phyloP scores from a whole-genome alignment of 2,113 vertebrate species.

The Mystacornis crossleyi region DNA sequence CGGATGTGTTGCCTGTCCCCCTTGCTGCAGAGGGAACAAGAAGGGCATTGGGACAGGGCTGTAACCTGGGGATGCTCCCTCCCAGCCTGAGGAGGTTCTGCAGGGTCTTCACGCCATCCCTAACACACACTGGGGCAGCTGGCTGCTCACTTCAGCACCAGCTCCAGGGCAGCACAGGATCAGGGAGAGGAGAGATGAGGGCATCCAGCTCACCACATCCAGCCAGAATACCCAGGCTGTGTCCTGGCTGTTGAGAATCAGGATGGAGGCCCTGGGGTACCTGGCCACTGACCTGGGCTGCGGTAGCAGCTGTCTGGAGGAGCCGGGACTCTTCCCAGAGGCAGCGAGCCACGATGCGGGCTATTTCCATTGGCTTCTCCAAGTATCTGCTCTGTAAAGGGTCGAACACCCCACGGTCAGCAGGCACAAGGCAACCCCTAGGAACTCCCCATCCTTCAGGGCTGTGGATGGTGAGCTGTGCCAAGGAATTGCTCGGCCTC shows the following conservation, averaged over 20 bases:
- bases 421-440: accelerated
- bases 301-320: conserved; percentile 90
- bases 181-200: background rate
- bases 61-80: background rate
- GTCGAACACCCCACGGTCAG: background rate
- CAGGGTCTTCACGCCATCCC: background rate
- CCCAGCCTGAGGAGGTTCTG: background rate
- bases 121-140: background rate
- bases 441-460: background rate
- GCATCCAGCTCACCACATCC: background rate
- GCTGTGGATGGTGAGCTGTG: accelerated
- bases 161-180: background rate
- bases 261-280: background rate
- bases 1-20: conserved; percentile 91
- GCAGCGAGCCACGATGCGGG: conserved; percentile 94
- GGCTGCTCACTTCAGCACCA: background rate
- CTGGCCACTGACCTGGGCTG: conserved; percentile 82
- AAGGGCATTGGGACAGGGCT: background rate
- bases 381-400: conserved; percentile 89
- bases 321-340: conserved; percentile 95
- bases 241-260: background rate
- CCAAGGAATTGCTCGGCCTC: accelerated
- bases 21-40: conserved; percentile 72
- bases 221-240: background rate
- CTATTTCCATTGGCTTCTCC: conserved; percentile 98